phyloP scores from a whole-genome alignment of 1,140 invertebrate species.

The Dreissena polymorpha region DNA sequence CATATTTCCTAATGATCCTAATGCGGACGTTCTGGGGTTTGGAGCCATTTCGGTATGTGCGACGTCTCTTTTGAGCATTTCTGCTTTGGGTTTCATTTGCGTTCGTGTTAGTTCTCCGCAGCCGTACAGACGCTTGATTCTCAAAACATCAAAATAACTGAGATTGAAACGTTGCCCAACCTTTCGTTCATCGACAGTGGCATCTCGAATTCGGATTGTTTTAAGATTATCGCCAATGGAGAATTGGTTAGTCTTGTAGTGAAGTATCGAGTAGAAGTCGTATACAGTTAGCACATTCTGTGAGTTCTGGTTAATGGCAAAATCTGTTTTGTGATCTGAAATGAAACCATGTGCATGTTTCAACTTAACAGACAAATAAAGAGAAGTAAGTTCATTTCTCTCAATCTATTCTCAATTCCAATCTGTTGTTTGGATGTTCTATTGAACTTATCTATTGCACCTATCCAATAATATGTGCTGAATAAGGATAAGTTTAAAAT shows the following conservation, averaged over 20 bases:
- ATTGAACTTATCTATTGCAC: not conserved
- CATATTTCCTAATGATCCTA: too few relatives aligned
- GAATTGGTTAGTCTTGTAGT: constrained; percentile 47
- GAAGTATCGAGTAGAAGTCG: constrained; percentile 48
- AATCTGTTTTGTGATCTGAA: constrained; percentile 31
- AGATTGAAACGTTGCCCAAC: constrained; percentile 32
- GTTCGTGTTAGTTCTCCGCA: not conserved
- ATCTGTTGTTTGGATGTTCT: not conserved
- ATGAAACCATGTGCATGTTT: not conserved
- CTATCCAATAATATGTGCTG: not conserved
- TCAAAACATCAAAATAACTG: constrained; percentile 17
- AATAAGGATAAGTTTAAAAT: not conserved
- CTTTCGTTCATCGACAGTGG: not conserved
- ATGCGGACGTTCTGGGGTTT: too few relatives aligned
- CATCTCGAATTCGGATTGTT: constrained; percentile 12
- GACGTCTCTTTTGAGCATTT: too few relatives aligned
- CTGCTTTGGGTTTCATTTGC: too few relatives aligned
- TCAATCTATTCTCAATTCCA: too few relatives aligned
- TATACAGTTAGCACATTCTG: constrained; percentile 16
- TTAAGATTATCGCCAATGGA: constrained; percentile 11
- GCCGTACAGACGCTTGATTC: constrained; percentile 4
- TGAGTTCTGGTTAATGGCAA: constrained; percentile 8
- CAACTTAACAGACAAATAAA: not conserved
- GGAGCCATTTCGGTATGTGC: too few relatives aligned
- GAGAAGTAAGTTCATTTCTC: too few relatives aligned